phyloP scores from a whole-genome alignment of 1,140 invertebrate genomes.

The Hypsibius dujardini region DNA sequence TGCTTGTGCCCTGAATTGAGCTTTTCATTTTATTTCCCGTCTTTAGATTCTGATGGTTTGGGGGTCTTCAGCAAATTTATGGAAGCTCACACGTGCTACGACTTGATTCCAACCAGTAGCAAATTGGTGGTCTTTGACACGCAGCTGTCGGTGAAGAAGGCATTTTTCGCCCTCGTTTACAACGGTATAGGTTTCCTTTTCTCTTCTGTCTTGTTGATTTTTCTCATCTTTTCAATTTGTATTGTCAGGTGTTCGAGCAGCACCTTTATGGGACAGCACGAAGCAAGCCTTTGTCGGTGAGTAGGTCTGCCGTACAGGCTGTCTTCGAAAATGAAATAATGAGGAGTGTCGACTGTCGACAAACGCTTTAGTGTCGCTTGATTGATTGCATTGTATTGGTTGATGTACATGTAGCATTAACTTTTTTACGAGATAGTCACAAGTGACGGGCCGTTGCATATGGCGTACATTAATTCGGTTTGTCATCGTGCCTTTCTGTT shows the following conservation, averaged over 20 bases:
- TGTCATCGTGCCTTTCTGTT: too few species aligned
- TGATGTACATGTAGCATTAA: too few species aligned
- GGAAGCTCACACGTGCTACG: conserved; percentile 97
- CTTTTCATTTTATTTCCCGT: background rate
- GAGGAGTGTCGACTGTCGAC: too few species aligned
- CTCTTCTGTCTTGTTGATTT: too few species aligned
- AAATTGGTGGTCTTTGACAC: conserved; percentile 99
- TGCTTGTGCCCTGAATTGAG: too few species aligned
- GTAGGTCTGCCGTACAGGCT: background rate
- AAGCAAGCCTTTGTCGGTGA: conserved; percentile 59
- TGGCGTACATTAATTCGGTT: too few species aligned
- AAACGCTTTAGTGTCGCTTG: too few species aligned
- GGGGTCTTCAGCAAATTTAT: conserved; percentile 85
- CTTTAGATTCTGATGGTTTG: background rate
- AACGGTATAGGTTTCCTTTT: conserved; percentile 52
- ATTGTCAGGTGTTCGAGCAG: conserved; percentile 65
- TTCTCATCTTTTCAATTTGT: too few species aligned
- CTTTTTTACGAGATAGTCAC: too few species aligned
- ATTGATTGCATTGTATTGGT: too few species aligned
- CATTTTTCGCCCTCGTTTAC: conserved; percentile 93
- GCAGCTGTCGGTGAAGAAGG: conserved; percentile 89
- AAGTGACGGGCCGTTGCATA: too few species aligned
- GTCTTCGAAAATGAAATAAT: too few species aligned
- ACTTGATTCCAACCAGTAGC: conserved; percentile 93
- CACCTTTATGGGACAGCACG: conserved; percentile 84